Evolutionary conservation across 92 coral and sea anemone genomes (phyloP), one percentile per base, ranked within the genome.

Genomic region (Actinernus sp.): DNA sequence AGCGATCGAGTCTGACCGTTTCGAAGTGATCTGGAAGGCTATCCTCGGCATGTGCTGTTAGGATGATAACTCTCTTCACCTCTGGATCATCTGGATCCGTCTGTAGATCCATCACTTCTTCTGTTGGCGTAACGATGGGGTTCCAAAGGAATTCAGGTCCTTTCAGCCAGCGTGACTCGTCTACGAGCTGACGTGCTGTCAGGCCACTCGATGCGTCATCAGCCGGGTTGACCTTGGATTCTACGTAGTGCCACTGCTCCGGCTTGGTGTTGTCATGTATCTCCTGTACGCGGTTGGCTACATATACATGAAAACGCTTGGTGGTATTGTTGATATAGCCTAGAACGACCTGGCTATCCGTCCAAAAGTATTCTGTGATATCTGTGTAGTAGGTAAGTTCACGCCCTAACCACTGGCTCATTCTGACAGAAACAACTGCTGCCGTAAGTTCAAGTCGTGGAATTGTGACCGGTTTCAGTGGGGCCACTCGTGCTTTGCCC

Each of bases 401-500:
- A 30, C 58, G 31, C 56, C 63, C 33, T 31, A 84, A 74, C 75
- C 65, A 61, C 18, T 61, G 32, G 50, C 70, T 74, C 20, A 72
- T 57, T 57, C 69, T 70, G 7, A 67, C 84, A 32, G 85, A 84
- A 23, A 84, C 76, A 11, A 74, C 74, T 2, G 86, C 91, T 11
- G 91, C 86, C 7, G 91, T 54, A 30, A 85, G 36, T 38, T 85
- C 91, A 18, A 78, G 29, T 31, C 81, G 49, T 2, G 85, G 81
- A 39, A 84, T 63, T 39, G 81, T 78, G 28, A 77, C 85, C 16
- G 72, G 49, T 49, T 78, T 69, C 24, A 58, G 59, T 14, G 92
- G 82, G 1, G 92, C 58, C 14, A 78, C 82, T 44, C 91, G 46
- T 4, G 86, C 86, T 39, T 85, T 85, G 18, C 76, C 86, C 50